Conservation (phyloP, 2,113 vertebrate genomes). For the Campylorhamphus procurvoides region DNA sequence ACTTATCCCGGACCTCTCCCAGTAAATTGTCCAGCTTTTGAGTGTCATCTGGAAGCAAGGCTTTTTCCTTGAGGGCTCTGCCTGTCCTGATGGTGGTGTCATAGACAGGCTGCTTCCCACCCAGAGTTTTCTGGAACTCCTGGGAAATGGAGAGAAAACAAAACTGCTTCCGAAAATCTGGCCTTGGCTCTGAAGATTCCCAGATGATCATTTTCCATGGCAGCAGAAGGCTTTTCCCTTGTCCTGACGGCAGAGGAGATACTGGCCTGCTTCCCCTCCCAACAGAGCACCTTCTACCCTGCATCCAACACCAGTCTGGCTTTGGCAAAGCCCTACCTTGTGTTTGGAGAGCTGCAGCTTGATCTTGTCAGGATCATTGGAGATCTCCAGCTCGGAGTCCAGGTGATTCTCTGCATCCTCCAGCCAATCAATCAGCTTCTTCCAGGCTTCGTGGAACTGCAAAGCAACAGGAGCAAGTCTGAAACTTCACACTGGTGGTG, state of each 20-base stretch:
- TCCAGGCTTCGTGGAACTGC: slow-evolving; percentile 98
- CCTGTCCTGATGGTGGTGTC: slow-evolving; percentile 96
- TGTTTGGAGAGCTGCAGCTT: slow-evolving; percentile 95
- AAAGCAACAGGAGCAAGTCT: not conserved
- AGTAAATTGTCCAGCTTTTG: slow-evolving; percentile 93
- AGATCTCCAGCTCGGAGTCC: slow-evolving; percentile 96
- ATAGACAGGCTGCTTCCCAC: slow-evolving; percentile 96
- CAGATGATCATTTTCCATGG: not conserved
- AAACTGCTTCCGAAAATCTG: not conserved
- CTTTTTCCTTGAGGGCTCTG: slow-evolving; percentile 92
- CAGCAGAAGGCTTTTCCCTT: not conserved
- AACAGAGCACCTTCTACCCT: not conserved
- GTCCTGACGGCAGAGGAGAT: not conserved
- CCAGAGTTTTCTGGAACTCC: slow-evolving; percentile 97
- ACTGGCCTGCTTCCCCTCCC: not conserved
- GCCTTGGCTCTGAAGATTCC: not conserved
- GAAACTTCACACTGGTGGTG: not conserved
- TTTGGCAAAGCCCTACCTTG: slow-evolving; percentile 80
- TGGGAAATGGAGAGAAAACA: slow-evolving; percentile 37
- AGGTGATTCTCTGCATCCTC: slow-evolving; percentile 95
- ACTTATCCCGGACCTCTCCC: slow-evolving; percentile 95
- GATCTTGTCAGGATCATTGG: slow-evolving; percentile 98
- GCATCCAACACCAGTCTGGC: fast-evolving
- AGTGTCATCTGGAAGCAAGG: slow-evolving; percentile 86
- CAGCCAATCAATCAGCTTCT: slow-evolving; percentile 95